Conservation (phyloP, 2,888 invertebrate genomes). For the Dendrolimus pini region DNA sequence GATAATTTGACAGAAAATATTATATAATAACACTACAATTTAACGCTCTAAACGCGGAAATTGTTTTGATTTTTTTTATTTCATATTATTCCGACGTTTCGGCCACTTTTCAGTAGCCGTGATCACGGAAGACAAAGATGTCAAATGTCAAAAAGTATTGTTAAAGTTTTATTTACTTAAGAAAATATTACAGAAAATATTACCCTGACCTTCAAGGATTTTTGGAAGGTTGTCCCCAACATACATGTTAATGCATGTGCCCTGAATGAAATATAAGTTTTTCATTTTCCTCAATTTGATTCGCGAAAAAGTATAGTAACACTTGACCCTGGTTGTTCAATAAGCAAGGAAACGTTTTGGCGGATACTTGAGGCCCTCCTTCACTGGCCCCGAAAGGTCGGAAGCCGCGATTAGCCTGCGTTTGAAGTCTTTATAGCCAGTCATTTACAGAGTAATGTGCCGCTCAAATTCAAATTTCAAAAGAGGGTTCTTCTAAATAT, state of each 20-base stretch:
- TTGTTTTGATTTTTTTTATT: too few relatives aligned
- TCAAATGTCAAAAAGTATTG: too few relatives aligned
- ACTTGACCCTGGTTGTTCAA: slow-evolving; percentile 42
- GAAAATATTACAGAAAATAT: too few relatives aligned
- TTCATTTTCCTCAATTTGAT: slow-evolving; percentile 10
- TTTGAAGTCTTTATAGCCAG: slow-evolving; percentile 71
- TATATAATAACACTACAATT: too few relatives aligned
- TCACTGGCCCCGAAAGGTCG: slow-evolving; percentile 57
- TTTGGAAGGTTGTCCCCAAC: not conserved
- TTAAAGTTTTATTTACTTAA: too few relatives aligned
- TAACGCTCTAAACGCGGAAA: too few relatives aligned
- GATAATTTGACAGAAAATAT: too few relatives aligned
- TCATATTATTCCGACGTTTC: too few relatives aligned
- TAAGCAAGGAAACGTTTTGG: slow-evolving; percentile 52
- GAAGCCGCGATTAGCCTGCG: slow-evolving; percentile 71
- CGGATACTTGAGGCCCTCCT: slow-evolving; percentile 53
- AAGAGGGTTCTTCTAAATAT: slow-evolving; percentile 47
- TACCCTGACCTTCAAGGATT: too few relatives aligned
- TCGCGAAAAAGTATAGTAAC: slow-evolving; percentile 19
- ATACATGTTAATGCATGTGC: not conserved
- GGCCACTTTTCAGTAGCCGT: too few relatives aligned
- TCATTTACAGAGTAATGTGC: slow-evolving; percentile 65
- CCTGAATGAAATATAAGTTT: not conserved
- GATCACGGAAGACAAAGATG: too few relatives aligned
- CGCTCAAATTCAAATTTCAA: slow-evolving; percentile 67